Conservation (phyloP, 2,888 invertebrate genomes). For the Lithophane socia region DNA sequence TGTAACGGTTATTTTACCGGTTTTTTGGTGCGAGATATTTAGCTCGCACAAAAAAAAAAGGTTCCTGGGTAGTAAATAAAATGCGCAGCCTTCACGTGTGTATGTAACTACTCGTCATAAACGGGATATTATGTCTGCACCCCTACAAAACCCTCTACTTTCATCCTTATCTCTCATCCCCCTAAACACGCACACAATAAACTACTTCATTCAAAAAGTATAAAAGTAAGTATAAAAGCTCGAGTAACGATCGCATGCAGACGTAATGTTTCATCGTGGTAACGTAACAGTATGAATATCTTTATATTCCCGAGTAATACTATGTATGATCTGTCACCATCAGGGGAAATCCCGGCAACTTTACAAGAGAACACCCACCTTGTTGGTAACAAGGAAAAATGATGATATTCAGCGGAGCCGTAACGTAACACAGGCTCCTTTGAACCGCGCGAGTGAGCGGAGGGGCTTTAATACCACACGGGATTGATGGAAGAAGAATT, state of each 20-base stretch:
- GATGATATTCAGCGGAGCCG: constrained; percentile 72
- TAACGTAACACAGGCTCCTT: constrained; percentile 71
- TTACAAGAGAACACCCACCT: constrained; percentile 74
- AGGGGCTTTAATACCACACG: constrained; percentile 61
- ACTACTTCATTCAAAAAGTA: constrained; percentile 63
- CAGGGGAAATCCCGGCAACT: constrained; percentile 77
- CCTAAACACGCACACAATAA: constrained; percentile 56
- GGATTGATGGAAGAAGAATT: background rate
- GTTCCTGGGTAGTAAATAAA: background rate
- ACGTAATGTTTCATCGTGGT: constrained; percentile 51
- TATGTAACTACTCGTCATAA: constrained; percentile 47
- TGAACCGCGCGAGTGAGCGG: constrained; percentile 68
- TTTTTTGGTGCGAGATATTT: no score
- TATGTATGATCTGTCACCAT: constrained; percentile 79
- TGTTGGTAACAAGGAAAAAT: constrained; percentile 79
- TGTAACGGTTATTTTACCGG: no score
- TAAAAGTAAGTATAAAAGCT: constrained; percentile 52
- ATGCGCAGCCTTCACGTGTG: constrained; percentile 15
- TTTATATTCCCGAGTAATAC: constrained; percentile 68
- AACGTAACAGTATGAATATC: constrained; percentile 57
- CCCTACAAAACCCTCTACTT: constrained; percentile 39
- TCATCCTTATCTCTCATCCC: constrained; percentile 38
- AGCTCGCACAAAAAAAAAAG: no score
- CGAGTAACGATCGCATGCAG: constrained; percentile 53
- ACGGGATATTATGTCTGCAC: constrained; percentile 39